Conservation (phyloP, 2,797 vertebrate species). For the Notolepis coatsorum region DNA sequence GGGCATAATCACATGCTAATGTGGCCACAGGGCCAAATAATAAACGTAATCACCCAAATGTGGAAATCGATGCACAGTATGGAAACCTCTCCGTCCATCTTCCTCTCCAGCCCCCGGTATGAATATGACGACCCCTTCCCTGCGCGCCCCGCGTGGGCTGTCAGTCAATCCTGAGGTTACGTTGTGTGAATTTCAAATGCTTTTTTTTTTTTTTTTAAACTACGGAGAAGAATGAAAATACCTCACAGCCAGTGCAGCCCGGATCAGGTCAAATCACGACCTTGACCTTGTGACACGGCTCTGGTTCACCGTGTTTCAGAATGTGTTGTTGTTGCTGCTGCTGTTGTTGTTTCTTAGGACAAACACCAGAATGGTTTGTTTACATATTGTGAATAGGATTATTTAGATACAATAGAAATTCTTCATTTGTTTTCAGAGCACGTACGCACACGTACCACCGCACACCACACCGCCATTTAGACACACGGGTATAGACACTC, state of each 20-base stretch:
- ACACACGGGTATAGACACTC: too few relatives aligned
- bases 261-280: slow-evolving; percentile 51
- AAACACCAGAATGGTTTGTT: slow-evolving; percentile 37
- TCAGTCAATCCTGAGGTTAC: slow-evolving; percentile 58
- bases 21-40: slow-evolving; percentile 54
- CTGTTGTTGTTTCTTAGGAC: too few relatives aligned
- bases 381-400: slow-evolving; percentile 30
- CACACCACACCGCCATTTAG: too few relatives aligned
- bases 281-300: slow-evolving; percentile 58
- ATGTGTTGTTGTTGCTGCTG: too few relatives aligned
- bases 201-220: too few relatives aligned
- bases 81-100: slow-evolving; percentile 56
- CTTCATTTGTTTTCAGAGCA: slow-evolving; percentile 42
- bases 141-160: slow-evolving; percentile 15
- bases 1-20: slow-evolving; percentile 74
- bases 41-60: slow-evolving; percentile 75
- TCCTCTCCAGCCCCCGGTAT: slow-evolving; percentile 26
- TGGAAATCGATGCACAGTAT: slow-evolving; percentile 63
- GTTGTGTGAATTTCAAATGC: slow-evolving; percentile 64
- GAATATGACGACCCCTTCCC: slow-evolving; percentile 54
- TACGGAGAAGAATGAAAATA: too few relatives aligned
- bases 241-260: slow-evolving; percentile 37
- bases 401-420: slow-evolving; percentile 33
- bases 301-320: slow-evolving; percentile 51
- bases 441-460: too few relatives aligned